Conservation (phyloP, 2,113 vertebrate genomes). For the Sinocyclocheilus anshuiensis region DNA sequence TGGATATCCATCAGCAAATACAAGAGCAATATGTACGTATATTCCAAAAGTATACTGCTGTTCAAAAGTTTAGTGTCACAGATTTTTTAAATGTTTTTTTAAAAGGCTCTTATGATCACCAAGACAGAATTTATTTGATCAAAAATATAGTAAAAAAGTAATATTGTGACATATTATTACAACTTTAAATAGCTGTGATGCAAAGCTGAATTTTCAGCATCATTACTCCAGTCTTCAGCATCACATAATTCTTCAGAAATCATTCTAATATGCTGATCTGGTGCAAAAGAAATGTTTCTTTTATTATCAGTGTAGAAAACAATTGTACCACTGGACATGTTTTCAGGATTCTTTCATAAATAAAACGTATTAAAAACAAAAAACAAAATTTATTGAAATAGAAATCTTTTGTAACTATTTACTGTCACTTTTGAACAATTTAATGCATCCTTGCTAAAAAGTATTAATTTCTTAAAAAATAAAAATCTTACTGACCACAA, state of each 20-base stretch:
- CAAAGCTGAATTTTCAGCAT: not conserved
- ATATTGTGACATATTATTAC: not conserved
- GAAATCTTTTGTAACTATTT: not conserved
- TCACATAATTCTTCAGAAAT: no score
- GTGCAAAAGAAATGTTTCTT: not conserved
- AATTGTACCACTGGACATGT: not conserved
- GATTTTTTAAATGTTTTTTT: no score
- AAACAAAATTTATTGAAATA: not conserved
- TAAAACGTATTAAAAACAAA: not conserved
- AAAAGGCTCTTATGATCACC: not conserved
- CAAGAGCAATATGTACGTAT: conserved; percentile 80
- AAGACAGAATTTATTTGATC: not conserved
- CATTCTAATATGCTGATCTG: not conserved
- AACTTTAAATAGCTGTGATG: not conserved
- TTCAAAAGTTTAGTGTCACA: not conserved
- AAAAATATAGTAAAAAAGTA: not conserved
- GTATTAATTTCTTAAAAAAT: no score
- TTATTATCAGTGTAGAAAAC: not conserved
- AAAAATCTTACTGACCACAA: not conserved
- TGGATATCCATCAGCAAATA: conserved; percentile 88
- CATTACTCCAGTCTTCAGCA: not conserved
- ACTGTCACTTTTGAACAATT: no score
- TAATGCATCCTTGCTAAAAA: no score
- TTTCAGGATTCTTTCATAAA: not conserved
- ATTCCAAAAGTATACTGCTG: not conserved